phyloP scores from a whole-genome alignment of 1,140 invertebrate species.

The Saxidomus purpurata region DNA sequence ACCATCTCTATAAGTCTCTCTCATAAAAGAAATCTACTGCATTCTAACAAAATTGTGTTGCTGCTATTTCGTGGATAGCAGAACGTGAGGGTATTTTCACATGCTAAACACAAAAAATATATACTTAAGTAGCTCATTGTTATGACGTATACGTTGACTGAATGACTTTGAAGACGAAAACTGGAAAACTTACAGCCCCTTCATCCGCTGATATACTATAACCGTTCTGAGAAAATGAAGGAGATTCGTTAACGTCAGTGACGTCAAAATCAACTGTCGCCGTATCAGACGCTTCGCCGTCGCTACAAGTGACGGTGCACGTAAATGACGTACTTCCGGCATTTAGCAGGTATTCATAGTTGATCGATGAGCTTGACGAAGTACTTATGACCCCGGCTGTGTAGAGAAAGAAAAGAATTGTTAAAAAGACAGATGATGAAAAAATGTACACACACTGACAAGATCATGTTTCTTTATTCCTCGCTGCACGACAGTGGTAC shows the following conservation, averaged over 20 bases:
- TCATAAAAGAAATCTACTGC: too few species aligned
- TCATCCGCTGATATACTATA: conserved; percentile 45
- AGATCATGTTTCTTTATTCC: too few species aligned
- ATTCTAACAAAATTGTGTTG: too few species aligned
- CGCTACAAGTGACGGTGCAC: conserved; percentile 45
- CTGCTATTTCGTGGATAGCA: too few species aligned
- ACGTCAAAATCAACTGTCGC: conserved; percentile 28
- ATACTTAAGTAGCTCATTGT: too few species aligned
- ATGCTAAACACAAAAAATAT: too few species aligned
- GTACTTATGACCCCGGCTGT: conserved; percentile 32
- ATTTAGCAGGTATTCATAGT: conserved; percentile 7
- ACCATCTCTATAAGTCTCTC: too few species aligned
- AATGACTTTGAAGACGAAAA: too few species aligned
- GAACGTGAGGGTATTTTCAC: too few species aligned
- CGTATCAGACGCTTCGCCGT: conserved; percentile 37
- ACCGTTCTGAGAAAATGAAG: conserved; percentile 40
- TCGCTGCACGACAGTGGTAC: too few species aligned
- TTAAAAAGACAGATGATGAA: background rate
- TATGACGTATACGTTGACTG: too few species aligned
- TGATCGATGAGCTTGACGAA: background rate
- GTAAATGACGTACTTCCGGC: conserved; percentile 34
- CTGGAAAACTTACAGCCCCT: conserved; percentile 22
- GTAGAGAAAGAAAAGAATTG: background rate
- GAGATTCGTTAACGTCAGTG: conserved; percentile 44
- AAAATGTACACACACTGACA: too few species aligned